Conservation (phyloP, 2,888 invertebrate species). For the Myopa tessellatipennis region DNA sequence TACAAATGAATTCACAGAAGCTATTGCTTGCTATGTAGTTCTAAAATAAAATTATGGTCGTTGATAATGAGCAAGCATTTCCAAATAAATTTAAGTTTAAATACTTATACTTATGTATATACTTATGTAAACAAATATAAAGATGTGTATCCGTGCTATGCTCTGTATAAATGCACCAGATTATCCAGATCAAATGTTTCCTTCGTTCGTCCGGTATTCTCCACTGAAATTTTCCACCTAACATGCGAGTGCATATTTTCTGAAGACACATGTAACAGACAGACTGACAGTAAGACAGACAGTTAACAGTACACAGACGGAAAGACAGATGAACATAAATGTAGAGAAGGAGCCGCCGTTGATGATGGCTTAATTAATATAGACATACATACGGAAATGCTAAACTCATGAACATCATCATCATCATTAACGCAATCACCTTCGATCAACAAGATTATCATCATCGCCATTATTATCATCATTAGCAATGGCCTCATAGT, state of each 20-base stretch:
- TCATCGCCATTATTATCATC: neutral
- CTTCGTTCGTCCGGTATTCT: neutral
- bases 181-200: conserved; percentile 15
- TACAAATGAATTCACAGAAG: conserved; percentile 29
- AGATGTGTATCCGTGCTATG: neutral
- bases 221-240: conserved; percentile 24
- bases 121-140: too few species aligned
- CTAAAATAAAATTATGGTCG: neutral
- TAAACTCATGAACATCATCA: conserved; percentile 42
- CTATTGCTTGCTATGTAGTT: neutral
- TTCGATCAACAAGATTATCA: conserved; percentile 2
- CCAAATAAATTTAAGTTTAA: too few species aligned
- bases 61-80: neutral
- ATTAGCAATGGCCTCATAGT: neutral
- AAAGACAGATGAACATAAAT: neutral
- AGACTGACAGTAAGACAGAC: neutral
- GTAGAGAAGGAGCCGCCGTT: conserved; percentile 16
- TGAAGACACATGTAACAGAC: conserved; percentile 1
- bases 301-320: neutral
- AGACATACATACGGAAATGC: conserved; percentile 54
- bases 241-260: conserved; percentile 8
- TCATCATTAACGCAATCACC: conserved; percentile 1
- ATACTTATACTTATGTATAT: too few species aligned
- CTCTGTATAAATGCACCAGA: neutral
- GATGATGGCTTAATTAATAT: conserved; percentile 59